A percentile compares a stretch with the other conserved stretches of the same genome.
Evolutionary conservation across 2,797 vertebrate genomes (phyloP).

Genomic region (Lutjanus argentimaculatus): DNA sequence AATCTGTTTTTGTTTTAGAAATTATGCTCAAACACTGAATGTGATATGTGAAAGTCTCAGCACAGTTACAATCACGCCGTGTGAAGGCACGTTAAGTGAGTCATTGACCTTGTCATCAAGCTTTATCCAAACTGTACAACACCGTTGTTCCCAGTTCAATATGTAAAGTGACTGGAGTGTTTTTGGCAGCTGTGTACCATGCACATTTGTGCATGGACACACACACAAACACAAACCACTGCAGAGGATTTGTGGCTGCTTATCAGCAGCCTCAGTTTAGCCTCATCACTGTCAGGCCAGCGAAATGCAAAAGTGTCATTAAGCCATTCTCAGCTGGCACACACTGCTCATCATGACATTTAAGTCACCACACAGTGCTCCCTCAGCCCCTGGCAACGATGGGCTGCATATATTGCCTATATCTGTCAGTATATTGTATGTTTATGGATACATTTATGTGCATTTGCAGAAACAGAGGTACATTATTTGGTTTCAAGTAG

Average conservation of each 20-base stretch:
- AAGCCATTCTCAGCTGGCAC: constrained; percentile 53
- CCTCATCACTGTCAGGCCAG: constrained; percentile 60
- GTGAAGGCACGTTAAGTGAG: constrained; percentile 30
- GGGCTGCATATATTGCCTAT: constrained; percentile 41
- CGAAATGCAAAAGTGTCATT: constrained; percentile 61
- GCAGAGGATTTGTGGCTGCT: constrained; percentile 45
- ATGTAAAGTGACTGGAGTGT: constrained; percentile 17
- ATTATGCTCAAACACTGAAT: constrained; percentile 12
- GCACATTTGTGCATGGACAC: neutral
- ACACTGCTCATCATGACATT: constrained; percentile 64
- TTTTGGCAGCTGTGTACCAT: constrained; percentile 21
- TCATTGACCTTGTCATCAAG: constrained; percentile 35
- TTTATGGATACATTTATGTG: constrained; percentile 5
- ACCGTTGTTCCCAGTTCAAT: constrained; percentile 1
- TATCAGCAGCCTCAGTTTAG: constrained; percentile 50
- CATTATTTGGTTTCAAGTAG: neutral
- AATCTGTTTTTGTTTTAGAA: constrained; percentile 21
- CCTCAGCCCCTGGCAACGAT: constrained; percentile 36
- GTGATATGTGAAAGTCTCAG: constrained; percentile 25
- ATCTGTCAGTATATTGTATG: constrained; percentile 21
- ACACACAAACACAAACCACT: constrained; percentile 21
- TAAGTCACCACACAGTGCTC: constrained; percentile 45
- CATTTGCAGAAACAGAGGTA: constrained; percentile 4
- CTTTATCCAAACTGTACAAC: constrained; percentile 9
- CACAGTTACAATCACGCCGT: neutral